These are phyloP conservation scores for Heliornis fulica DNA, from an alignment of 2,113 vertebrate genomes.

Conservation along the genomic window DNA sequence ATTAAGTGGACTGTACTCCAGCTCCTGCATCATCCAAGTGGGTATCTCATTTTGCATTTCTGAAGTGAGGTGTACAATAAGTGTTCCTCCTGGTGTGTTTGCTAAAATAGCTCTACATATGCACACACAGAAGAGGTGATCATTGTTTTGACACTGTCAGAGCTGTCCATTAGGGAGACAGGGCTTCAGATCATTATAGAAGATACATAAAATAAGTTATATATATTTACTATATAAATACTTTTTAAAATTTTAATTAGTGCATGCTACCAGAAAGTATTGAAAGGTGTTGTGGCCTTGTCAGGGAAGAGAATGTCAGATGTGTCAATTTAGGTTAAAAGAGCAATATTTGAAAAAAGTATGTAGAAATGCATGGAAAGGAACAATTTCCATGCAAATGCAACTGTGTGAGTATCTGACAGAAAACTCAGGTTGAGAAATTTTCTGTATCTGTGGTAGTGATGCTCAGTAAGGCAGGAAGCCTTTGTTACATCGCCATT, in stretches of 20 bases:
- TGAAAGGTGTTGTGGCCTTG: background rate
- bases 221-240: background rate
- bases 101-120: slow-evolving; percentile 62
- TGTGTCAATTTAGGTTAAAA: background rate
- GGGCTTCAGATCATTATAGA: background rate
- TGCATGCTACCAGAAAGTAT: background rate
- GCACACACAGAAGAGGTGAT: background rate
- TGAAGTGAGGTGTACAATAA: background rate
- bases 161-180: background rate
- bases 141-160: background rate
- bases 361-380: background rate
- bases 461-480: background rate
- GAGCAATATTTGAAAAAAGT: background rate
- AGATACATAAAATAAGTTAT: background rate
- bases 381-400: background rate
- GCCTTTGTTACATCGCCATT: background rate
- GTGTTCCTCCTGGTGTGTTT: slow-evolving; percentile 15
- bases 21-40: background rate
- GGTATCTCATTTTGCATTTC: background rate
- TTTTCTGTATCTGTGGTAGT: background rate
- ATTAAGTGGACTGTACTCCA: background rate
- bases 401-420: background rate
- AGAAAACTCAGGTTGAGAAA: background rate
- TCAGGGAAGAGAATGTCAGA: background rate
- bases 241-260: background rate